Conservation (phyloP, 2,113 vertebrate species). For the Pycnonotus jocosus region DNA sequence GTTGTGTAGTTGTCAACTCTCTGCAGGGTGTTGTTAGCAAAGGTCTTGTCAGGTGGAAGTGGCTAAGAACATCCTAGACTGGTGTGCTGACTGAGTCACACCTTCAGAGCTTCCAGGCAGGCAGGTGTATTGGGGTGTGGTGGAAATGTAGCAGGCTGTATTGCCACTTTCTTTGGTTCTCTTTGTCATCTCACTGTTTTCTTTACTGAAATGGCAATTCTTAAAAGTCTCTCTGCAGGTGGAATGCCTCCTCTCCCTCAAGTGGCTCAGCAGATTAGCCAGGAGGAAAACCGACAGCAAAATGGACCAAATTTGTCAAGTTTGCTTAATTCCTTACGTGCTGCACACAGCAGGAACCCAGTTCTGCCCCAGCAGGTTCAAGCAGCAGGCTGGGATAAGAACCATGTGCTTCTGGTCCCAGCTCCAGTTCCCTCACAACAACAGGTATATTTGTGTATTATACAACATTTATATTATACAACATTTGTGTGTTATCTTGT, state of each 20-base stretch:
- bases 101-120: background rate
- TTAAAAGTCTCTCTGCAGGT: constrained; percentile 67
- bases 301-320: constrained; percentile 85
- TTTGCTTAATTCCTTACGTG: constrained; percentile 76
- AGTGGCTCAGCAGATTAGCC: constrained; percentile 75
- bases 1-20: background rate
- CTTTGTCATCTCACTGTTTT: background rate
- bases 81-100: background rate
- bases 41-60: background rate
- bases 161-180: background rate
- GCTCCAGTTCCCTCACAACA: constrained; percentile 56
- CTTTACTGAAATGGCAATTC: background rate
- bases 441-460: constrained; percentile 2
- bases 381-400: constrained; percentile 63
- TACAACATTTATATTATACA: background rate
- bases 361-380: background rate
- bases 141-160: background rate
- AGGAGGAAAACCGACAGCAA: constrained; percentile 82
- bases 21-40: background rate
- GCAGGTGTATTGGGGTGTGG: no score
- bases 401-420: constrained; percentile 41
- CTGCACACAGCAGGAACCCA: constrained; percentile 5
- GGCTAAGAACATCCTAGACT: background rate
- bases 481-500: background rate
- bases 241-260: constrained; percentile 81